Base-by-base conservation (phyloP, 2,113 vertebrate genomes). In the Eurystomus gularis region DNA sequence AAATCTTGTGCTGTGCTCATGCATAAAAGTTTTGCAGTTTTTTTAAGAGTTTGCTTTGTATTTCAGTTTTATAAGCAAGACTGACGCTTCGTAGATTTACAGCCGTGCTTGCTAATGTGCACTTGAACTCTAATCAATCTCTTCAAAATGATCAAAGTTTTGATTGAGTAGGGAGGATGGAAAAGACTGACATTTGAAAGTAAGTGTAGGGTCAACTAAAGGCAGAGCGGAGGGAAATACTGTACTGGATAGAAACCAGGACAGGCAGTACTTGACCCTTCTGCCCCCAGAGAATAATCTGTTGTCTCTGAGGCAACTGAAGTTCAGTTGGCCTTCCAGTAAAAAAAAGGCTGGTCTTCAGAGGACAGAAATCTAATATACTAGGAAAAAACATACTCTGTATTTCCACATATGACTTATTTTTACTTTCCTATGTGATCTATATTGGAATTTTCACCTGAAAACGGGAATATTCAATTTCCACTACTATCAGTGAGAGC, bases 211-310 rank as follows among this genome's bases (percentile, higher is more conserved):
- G 79, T 96, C 88, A 96, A 24, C 24, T 20, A 77, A 84, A 90
- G 88, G 80, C 71, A 86, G 64, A 81, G 18, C 44, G 11, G 39
- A 81, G 75, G 31, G 48, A 93, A 94, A 93, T 68, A 81, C 68
- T 83, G 44, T 54, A 92, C 68, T 90, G 39, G 93, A 96, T 86
- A 96, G 80, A 96, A 96, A 94, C 68, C 92, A 96, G 96, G 60
- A 88, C 69, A 88, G 46, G 71, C 82, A 86, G 51, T 48, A 87
- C 49, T 13, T 86, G 93, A 93, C 87, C 90, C 3, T 92, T 46
- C 46, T 66, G 40, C 17, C 68, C 75, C 8, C 5, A 13, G 2
- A 44, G 66, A 92, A 75, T 57, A 76, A 95, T 55, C 82, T 88
- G 42, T 40, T 78, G 60, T 88, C 78, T 88, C 72, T 54, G 51